These are phyloP conservation scores for Pteromalus puparum DNA, from an alignment of 1,140 invertebrate species.

Conservation along the genomic window DNA sequence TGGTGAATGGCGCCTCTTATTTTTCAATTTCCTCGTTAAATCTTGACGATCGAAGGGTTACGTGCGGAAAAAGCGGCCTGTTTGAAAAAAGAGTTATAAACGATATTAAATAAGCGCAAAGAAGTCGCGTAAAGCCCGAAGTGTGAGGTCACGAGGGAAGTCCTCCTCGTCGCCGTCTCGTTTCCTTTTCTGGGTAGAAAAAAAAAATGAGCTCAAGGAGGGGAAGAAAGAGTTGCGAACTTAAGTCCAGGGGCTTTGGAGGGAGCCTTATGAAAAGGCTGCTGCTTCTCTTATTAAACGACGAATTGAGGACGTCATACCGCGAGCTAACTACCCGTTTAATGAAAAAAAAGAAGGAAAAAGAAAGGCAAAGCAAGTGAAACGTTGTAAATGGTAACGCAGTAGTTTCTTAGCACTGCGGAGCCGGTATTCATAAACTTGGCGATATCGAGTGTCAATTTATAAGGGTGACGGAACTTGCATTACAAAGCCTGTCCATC, in stretches of 20 bases:
- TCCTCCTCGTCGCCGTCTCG: background rate
- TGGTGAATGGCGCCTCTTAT: background rate
- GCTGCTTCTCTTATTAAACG: constrained; percentile 56
- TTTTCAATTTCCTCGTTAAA: background rate
- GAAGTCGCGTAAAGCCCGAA: constrained; percentile 6
- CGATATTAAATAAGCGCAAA: constrained; percentile 23
- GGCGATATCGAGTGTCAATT: background rate
- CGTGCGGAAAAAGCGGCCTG: too few species aligned
- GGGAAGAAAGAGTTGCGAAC: constrained; percentile 42
- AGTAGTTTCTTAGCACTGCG: constrained; percentile 14
- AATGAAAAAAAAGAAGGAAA: constrained; percentile 46
- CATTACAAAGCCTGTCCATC: background rate
- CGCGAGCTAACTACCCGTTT: constrained; percentile 43
- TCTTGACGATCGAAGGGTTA: background rate
- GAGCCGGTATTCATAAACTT: background rate
- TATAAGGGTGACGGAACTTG: background rate
- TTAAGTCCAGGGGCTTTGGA: constrained; percentile 44
- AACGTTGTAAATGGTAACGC: constrained; percentile 33
- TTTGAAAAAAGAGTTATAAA: constrained; percentile 1
- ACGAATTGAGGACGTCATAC: constrained; percentile 55
- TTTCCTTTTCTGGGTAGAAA: background rate
- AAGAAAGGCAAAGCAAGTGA: constrained; percentile 11
- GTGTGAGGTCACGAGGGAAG: background rate
- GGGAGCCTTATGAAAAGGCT: constrained; percentile 51
- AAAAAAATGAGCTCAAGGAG: constrained; percentile 1